Evolutionary conservation across 1,140 invertebrate genomes (phyloP), one percentile per base, ranked within the genome.

Genomic region (Anastrepha obliqua): DNA sequence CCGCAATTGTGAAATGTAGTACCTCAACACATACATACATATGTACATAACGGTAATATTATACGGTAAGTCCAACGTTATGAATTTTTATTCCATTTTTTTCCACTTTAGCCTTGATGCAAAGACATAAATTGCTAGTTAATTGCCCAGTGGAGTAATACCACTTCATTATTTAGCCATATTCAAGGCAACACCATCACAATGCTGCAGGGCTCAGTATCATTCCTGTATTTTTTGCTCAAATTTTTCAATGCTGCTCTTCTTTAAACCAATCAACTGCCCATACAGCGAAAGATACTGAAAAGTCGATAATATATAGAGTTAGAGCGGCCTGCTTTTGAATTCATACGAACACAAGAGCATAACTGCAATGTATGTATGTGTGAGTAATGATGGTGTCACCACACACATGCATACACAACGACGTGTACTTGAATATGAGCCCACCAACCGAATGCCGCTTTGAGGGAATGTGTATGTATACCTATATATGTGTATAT

Each of bases 141-240:
- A 81, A 81, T 81, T 81, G 74, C 74, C 74, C 74, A 81, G 44
- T 81, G 74, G 74, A 58, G 47, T 81, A 81, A 55, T 17, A 47
- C n/a, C 51, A 81, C 74, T 81, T 81, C 74, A 81, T 81, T 81
- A 81, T 81, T 81, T 81, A 58, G 74, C 74, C 47, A 81, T 81
- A 81, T 81, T 51, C 74, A 81, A 42, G 8, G 47, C 70, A 3
- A 11, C 20, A 58, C 9, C 3, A 81, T 39, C 17, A 20, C 65
- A 70, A 11, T 70, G 70, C 42, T 6, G 15, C 74, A 81, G 42
- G 47, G 11, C 55, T 13, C 74, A 0, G 17, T 81, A 55, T 2
- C 8, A 5, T 81, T 39, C 2, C 4, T 9, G 17, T 51, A n/a
- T 47, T 13, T 74, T 55, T 81, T 55, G 4, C 47, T 29, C 20